Evolutionary conservation across 1,140 invertebrate genomes (phyloP).

Genomic region (Orchesella cincta): DNA sequence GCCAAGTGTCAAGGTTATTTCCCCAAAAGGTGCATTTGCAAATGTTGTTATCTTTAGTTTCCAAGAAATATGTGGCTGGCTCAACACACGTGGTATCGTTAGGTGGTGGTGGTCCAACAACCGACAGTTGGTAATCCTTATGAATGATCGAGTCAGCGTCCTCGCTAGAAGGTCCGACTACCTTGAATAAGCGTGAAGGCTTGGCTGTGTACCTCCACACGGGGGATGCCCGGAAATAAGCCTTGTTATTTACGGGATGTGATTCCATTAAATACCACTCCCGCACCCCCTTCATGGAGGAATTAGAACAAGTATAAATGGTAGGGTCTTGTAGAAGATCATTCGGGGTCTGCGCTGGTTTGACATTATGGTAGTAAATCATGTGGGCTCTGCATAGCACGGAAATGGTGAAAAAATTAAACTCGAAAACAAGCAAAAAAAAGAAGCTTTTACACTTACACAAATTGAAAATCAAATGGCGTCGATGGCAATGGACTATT

Average conservation of each 20-base stretch:
- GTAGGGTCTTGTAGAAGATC: neutral
- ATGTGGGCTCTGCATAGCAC: neutral
- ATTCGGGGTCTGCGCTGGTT: neutral
- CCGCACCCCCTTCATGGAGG: neutral
- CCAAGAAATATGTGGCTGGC: neutral
- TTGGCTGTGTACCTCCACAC: neutral
- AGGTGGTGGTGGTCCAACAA: neutral
- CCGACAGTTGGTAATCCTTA: neutral
- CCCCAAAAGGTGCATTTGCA: constrained; percentile 4
- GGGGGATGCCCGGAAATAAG: neutral
- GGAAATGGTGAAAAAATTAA: too few species aligned
- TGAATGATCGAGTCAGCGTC: neutral
- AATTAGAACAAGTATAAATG: neutral
- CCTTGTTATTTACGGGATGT: neutral
- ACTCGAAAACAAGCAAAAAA: neutral
- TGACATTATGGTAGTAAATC: neutral
- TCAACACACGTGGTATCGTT: neutral
- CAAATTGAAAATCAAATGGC: neutral
- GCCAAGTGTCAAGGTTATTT: neutral
- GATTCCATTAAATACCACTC: neutral
- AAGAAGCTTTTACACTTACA: neutral
- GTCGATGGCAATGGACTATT: neutral
- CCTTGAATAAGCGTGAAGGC: neutral
- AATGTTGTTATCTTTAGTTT: neutral
- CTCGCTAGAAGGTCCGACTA: neutral